Evolutionary conservation across 2,113 vertebrate species (phyloP).

Genomic region (Chunga burmeisteri): DNA sequence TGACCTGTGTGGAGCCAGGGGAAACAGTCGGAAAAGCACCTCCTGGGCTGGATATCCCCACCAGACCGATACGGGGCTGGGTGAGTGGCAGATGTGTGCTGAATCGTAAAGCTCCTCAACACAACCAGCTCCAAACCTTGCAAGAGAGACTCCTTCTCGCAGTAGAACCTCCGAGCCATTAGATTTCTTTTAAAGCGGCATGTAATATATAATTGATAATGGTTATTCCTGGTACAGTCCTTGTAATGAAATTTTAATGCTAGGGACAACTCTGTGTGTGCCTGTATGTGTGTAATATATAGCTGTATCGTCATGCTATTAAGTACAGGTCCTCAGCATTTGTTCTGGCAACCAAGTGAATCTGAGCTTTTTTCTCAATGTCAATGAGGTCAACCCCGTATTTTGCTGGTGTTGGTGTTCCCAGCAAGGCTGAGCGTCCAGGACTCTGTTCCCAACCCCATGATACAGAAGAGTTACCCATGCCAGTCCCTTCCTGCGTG

Average conservation of each 20-base stretch:
- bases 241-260: constrained; percentile 54
- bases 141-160: not conserved
- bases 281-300: not conserved
- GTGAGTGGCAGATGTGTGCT: not conserved
- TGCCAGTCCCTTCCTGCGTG: not conserved
- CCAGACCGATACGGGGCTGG: fast-evolving
- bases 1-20: not conserved
- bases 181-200: not conserved
- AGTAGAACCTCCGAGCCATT: not conserved
- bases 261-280: not conserved
- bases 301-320: not conserved
- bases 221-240: constrained; percentile 46
- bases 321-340: not conserved
- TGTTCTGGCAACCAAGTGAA: not conserved
- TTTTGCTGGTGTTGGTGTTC: not conserved
- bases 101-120: not conserved
- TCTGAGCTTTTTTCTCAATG: not conserved
- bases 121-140: not conserved
- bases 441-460: not conserved
- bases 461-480: not conserved
- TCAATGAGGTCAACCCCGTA: not conserved
- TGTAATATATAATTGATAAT: constrained; percentile 54
- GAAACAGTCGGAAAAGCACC: not conserved
- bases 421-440: not conserved
- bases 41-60: not conserved